These are phyloP conservation scores for Karalla daura DNA, from an alignment of 2,797 vertebrate genomes.

Conservation along the genomic window DNA sequence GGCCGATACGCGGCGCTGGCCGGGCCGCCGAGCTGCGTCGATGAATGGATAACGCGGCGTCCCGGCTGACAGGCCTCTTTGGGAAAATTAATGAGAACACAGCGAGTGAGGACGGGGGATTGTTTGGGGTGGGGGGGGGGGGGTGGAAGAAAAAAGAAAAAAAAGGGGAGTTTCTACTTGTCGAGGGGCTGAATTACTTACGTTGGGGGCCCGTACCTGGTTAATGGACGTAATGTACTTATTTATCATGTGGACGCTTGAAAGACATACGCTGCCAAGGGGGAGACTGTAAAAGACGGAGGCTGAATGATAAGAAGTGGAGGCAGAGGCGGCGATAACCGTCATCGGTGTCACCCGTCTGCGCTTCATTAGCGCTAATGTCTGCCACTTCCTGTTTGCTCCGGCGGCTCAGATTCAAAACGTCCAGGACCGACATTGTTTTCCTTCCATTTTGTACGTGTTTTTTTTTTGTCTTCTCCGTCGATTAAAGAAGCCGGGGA, in stretches of 20 bases:
- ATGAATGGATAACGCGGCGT: constrained; percentile 78
- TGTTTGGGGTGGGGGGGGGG: too few relatives aligned
- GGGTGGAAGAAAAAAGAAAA: too few relatives aligned
- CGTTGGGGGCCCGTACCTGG: constrained; percentile 36
- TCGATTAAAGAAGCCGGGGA: not conserved
- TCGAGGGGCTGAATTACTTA: constrained; percentile 39
- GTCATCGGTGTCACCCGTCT: constrained; percentile 47
- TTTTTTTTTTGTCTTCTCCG: not conserved
- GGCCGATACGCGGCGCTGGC: constrained; percentile 57
- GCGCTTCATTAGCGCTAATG: constrained; percentile 55
- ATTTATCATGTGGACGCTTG: constrained; percentile 59
- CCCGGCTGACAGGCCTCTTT: constrained; percentile 74
- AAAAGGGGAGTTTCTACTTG: constrained; percentile 39
- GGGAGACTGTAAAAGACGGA: constrained; percentile 17
- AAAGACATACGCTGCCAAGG: constrained; percentile 34
- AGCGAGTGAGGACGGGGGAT: constrained; percentile 44
- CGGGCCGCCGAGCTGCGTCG: constrained; percentile 67
- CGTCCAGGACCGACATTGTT: too few relatives aligned
- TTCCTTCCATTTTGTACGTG: too few relatives aligned
- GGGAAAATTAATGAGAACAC: constrained; percentile 77
- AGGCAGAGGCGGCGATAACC: constrained; percentile 30
- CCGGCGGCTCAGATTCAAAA: too few relatives aligned
- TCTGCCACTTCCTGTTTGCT: constrained; percentile 53
- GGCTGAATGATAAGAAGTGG: constrained; percentile 20
- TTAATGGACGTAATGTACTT: constrained; percentile 58